Base-by-base conservation (phyloP, 92 coral and sea anemone species). In the Epizoanthus rinbou region DNA sequence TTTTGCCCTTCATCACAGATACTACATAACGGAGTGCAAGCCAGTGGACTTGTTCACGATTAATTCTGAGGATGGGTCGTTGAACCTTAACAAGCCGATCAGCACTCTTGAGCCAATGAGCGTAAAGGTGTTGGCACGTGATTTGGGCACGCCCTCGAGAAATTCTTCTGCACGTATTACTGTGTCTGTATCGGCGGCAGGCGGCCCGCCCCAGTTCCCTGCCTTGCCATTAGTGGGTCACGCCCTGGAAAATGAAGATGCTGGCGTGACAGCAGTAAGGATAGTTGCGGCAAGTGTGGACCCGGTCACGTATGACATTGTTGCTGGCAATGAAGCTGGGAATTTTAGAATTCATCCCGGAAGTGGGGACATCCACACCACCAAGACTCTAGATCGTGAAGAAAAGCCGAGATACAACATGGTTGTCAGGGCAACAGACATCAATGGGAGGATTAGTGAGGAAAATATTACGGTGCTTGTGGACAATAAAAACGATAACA, bases 191-290 rank as follows among this genome's bases (percentile, higher is more conserved):
- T 88, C 87, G 23, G 91, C 94, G 63, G 68, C 76, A 22, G 73
- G 72, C 24, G 99, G 99, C 0, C 95, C 98, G 74, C 99, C 99
- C 9, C 91, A 89, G 68, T 97, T 97, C 62, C 86, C 91, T 43
- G 86, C 79, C 14, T 64, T 86, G 7, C 90, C 86, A 8, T 78
- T 90, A 74, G 68, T 71, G 59, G 92, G 93, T 10, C 85, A 70
- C 50, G 93, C 89, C 3, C 24, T 57, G 10, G 99, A 97, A 73
- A 97, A 94, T 80, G 78, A 88, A 43, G 31, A 67, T 9, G 88
- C 85, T 31, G 99, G 91, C 39, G 85, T 65, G 14, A 68, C 82
- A n/a, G 92, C 90, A 1, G 47, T 94, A 21, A 89, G 87, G 52
- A 75, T 87, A 28, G 69, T 80, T 10, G 98, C 97, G 8, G 93